Evolutionary conservation across 1,140 invertebrate species (phyloP).

Genomic region (Drosophila tani): DNA sequence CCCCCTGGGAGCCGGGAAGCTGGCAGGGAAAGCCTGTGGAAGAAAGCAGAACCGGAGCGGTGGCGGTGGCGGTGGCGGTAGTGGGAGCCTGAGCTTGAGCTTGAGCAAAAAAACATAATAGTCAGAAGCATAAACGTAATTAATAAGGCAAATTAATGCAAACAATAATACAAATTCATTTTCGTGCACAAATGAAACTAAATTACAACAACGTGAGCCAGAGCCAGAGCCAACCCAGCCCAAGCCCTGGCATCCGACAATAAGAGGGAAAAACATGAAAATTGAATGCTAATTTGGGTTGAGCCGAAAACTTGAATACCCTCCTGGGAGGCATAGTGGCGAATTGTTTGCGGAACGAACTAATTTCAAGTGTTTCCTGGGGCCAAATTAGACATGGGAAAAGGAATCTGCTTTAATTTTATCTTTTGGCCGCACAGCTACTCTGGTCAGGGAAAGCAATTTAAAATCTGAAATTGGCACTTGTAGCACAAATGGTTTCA

Average conservation of each 20-base stretch:
- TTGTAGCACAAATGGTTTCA: slow-evolving; percentile 4
- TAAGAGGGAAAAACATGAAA: slow-evolving; percentile 36
- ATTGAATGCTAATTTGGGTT: slow-evolving; percentile 62
- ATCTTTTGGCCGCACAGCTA: slow-evolving; percentile 2
- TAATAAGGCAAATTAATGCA: slow-evolving; percentile 84
- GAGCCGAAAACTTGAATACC: slow-evolving; percentile 59
- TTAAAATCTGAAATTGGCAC: slow-evolving; percentile 8
- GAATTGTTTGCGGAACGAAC: slow-evolving; percentile 17
- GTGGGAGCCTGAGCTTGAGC: neutral
- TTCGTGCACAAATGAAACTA: slow-evolving; percentile 81
- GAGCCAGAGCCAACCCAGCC: neutral
- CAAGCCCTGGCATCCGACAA: slow-evolving; percentile 6
- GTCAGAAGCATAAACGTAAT: slow-evolving; percentile 78
- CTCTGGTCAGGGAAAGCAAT: slow-evolving; percentile 4
- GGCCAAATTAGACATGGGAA: slow-evolving; percentile 20
- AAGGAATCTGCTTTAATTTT: slow-evolving; percentile 38
- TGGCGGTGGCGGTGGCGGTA: no score
- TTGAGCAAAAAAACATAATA: slow-evolving; percentile 45
- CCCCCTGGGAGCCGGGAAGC: slow-evolving; percentile 60
- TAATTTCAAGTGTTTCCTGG: slow-evolving; percentile 31
- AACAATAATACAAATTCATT: slow-evolving; percentile 84
- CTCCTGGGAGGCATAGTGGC: slow-evolving; percentile 40
- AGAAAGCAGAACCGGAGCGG: neutral
- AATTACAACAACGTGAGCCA: slow-evolving; percentile 76
- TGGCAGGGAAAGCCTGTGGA: slow-evolving; percentile 5